Percentiles rank a stretch among this genome's conserved stretches.
phyloP scores from a whole-genome alignment of 2,888 invertebrate genomes.

The Oscheius onirici region DNA sequence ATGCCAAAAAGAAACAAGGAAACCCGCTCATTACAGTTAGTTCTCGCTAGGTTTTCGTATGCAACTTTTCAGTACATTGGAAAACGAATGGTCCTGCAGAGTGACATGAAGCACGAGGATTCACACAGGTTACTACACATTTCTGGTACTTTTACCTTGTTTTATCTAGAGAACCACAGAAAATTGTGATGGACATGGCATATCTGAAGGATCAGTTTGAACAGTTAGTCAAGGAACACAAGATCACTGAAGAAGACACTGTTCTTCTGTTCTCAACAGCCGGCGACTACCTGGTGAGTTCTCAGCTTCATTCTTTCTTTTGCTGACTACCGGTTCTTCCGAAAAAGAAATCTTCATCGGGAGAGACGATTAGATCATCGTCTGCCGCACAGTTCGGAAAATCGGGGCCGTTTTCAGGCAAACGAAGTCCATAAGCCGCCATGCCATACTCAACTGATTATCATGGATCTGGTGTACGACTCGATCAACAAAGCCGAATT shows the following conservation, averaged over 20 bases:
- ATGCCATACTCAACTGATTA: conserved; percentile 5
- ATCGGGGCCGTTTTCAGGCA: background rate
- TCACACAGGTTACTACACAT: background rate
- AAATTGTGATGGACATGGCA: background rate
- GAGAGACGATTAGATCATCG: conserved; percentile 11
- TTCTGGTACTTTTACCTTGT: background rate
- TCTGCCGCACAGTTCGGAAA: background rate
- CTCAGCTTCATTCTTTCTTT: background rate
- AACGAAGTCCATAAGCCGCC: background rate
- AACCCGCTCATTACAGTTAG: background rate
- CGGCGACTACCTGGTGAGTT: background rate
- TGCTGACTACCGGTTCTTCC: background rate
- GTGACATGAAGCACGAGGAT: conserved; percentile 2
- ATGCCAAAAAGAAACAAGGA: conserved; percentile 2
- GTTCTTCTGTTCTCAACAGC: background rate
- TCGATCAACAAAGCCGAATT: background rate
- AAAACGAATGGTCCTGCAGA: background rate
- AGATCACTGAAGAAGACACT: background rate
- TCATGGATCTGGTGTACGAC: background rate
- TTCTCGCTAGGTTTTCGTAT: background rate
- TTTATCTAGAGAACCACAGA: background rate
- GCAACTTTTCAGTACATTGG: conserved; percentile 12
- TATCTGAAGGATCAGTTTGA: background rate
- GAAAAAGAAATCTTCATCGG: background rate
- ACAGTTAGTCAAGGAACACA: background rate